phyloP scores from a whole-genome alignment of 1,140 invertebrate species.

The Drosophila dunni region DNA sequence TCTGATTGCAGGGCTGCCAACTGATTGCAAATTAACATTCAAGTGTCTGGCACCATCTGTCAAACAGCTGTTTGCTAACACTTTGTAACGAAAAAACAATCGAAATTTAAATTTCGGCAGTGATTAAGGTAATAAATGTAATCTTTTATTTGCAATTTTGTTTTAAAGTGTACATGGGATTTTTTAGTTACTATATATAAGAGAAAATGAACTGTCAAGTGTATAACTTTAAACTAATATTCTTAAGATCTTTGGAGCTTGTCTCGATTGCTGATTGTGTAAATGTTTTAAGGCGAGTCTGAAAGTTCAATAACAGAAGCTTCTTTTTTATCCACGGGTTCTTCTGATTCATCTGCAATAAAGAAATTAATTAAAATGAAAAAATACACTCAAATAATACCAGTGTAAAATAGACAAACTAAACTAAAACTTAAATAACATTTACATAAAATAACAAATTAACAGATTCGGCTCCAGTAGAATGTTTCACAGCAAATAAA shows the following conservation, averaged over 20 bases:
- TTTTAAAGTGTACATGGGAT: conserved; percentile 16
- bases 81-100: neutral
- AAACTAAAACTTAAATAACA: conserved; percentile 27
- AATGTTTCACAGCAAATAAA: conserved; percentile 31
- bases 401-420: conserved; percentile 33
- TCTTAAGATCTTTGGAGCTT: conserved; percentile 59
- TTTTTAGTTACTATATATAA: conserved; percentile 26
- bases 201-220: conserved; percentile 18
- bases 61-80: conserved; percentile 15
- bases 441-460: conserved; percentile 28
- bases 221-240: conserved; percentile 18
- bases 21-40: neutral
- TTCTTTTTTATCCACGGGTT: conserved; percentile 52
- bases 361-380: conserved; percentile 61
- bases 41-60: conserved; percentile 16
- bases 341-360: conserved; percentile 60
- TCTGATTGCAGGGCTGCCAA: conserved; percentile 16
- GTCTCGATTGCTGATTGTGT: conserved; percentile 6
- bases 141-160: conserved; percentile 24
- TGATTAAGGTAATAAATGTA: neutral
- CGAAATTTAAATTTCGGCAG: conserved; percentile 1
- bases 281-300: conserved; percentile 59
- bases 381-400: conserved; percentile 22
- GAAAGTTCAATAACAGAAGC: conserved; percentile 68
- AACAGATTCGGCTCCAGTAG: neutral